Evolutionary conservation across 2,888 invertebrate genomes (phyloP), one percentile per base, ranked within the genome.

Genomic region (Scaptomyza parva): DNA sequence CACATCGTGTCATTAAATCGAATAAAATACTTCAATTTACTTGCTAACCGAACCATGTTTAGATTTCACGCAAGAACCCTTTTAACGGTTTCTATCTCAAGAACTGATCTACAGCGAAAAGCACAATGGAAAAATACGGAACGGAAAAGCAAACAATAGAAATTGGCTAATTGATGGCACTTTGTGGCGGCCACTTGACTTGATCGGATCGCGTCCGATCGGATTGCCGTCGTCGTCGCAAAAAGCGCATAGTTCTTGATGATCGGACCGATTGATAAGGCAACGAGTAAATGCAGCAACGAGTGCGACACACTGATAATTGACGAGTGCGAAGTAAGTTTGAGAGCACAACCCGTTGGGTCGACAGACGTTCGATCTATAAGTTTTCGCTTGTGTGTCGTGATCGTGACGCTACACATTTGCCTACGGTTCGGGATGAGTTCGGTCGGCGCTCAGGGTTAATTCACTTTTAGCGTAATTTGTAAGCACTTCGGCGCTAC

Each of bases 91-190:
- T 3, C 11, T 33, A 65, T 65, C 64, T 35, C 22, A 4, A 35
- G 33, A 26, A 11, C 24, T 11, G 52, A 70, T 70, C 50, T 22
- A 8, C 39, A 44, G 14, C 28, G 9, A 67, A 78, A 75, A 59
- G 79, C 58, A 45, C 79, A 76, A 11, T 40, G 37, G n/a, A n/a
- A n/a, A n/a, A n/a, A n/a, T 17, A 1, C 12, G 6, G 14, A 26
- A 18, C 22, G 24, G 28, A 8, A 18, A 26, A 9, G 35, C 18
- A 20, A 61, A 63, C 67, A 78, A 78, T 58, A 60, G 43, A 33
- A 54, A 73, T 82, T 52, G 67, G 61, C 74, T 83, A 81, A 81
- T 81, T 83, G 70, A 73, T 66, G 86, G 77, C 60, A 76, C 80
- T 86, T 50, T 51, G 65, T 33, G 64, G 63, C 47, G 37, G 45